Evolutionary conservation across 1,140 invertebrate genomes (phyloP).

Genomic region (Anoplophora glabripennis): DNA sequence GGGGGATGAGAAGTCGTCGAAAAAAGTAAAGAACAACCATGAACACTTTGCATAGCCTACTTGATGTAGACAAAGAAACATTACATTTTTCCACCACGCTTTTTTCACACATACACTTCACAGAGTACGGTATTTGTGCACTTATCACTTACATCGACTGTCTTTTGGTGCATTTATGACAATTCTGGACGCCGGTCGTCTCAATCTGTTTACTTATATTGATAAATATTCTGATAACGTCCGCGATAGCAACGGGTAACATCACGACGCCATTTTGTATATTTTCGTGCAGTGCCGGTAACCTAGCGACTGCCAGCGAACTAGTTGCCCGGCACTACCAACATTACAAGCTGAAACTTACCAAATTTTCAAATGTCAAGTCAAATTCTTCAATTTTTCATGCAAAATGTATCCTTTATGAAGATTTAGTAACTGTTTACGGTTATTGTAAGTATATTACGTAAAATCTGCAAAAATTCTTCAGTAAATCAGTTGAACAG

Average conservation of each 20-base stretch:
- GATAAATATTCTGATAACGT: constrained; percentile 21
- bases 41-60: constrained; percentile 17
- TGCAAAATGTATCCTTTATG: too few relatives aligned
- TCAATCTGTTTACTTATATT: constrained; percentile 21
- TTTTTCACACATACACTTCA: constrained; percentile 14
- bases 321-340: too few relatives aligned
- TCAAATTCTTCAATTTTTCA: too few relatives aligned
- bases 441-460: too few relatives aligned
- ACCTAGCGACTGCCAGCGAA: too few relatives aligned
- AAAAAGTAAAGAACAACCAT: constrained; percentile 13
- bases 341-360: too few relatives aligned
- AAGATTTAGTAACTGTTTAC: too few relatives aligned
- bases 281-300: neutral
- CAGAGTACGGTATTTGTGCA: constrained; percentile 5
- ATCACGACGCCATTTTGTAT: constrained; percentile 26
- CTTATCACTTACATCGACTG: neutral
- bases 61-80: constrained; percentile 9
- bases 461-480: too few relatives aligned
- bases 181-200: constrained; percentile 6
- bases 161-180: constrained; percentile 8
- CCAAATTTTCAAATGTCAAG: too few relatives aligned
- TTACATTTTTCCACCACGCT: constrained; percentile 14
- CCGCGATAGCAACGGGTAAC: constrained; percentile 10
- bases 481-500: too few relatives aligned
- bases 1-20: constrained; percentile 1